Evolutionary conservation across 2,797 vertebrate genomes (phyloP), one percentile per base, ranked within the genome.

Genomic region (Hemitrygon akajei): DNA sequence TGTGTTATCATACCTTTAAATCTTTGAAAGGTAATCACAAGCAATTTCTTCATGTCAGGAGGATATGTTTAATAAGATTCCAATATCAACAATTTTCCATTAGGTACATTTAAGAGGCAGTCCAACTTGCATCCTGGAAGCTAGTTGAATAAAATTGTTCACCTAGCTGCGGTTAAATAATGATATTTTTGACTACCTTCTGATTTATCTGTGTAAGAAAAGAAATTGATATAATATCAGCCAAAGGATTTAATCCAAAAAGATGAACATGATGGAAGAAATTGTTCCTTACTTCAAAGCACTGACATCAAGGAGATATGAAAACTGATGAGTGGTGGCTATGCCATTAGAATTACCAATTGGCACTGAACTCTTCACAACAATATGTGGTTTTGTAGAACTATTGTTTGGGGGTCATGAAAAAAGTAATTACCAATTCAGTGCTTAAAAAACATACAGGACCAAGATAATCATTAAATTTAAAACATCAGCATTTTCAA

Each of bases 211-310:
- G 86, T 93, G 11, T 30, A 75, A 56, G 40, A 40, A 76, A 76
- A 40, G 34, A 27, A 1, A 76, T 76, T 9, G 69, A 73, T 18
- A 40, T 20, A 73, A 92, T 56, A 25, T 30, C 40, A 75, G 37
- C 91, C 91, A 93, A 93, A 56, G 40, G 56, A 76, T 30, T 76
- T 58, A 76, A 76, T n/a, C 25, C 47, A 75, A 75, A 93, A 30
- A 30, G 58, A 9, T 37, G 25, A 73, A 73, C 20, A 27, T n/a
- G 14, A 27, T 27, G 56, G 69, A 93, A 76, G 10, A 93, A 93
- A 58, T 56, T n/a, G 40, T 7, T 91, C 71, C 25, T 9, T 30
- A 76, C 22, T 76, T 93, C 71, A 75, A 69, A 93, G 56, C 40
- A 20, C 3, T 75, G 22, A 30, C 14, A 27, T 93, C 71, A 76